Evolutionary conservation across 2,888 invertebrate species (phyloP).

Genomic region (Ochropleura leucogaster): DNA sequence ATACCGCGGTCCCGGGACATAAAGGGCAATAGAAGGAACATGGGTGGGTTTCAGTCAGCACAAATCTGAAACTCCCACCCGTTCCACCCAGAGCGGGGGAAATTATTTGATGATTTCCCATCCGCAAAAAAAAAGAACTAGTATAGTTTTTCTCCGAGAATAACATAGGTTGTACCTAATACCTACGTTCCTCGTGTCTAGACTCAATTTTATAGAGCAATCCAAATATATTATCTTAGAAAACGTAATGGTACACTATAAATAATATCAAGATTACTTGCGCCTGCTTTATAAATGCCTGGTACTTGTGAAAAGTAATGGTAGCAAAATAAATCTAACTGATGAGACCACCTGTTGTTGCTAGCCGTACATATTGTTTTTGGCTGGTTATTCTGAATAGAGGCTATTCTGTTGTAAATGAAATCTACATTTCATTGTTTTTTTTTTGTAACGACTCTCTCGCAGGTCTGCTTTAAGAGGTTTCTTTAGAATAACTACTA

Average conservation of each 20-base stretch:
- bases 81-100: too few relatives aligned
- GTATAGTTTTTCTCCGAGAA: background rate
- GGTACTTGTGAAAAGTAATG: constrained; percentile 42
- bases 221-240: constrained; percentile 3
- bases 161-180: constrained; percentile 3
- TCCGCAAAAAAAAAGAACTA: too few relatives aligned
- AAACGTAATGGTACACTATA: constrained; percentile 29
- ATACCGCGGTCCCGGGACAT: too few relatives aligned
- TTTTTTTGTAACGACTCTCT: constrained; percentile 22
- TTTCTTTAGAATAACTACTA: constrained; percentile 27
- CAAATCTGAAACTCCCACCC: too few relatives aligned
- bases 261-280: constrained; percentile 35
- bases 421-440: constrained; percentile 18
- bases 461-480: background rate
- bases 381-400: background rate
- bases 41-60: too few relatives aligned
- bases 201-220: background rate
- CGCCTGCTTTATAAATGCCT: constrained; percentile 28
- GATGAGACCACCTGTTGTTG: constrained; percentile 55
- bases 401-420: constrained; percentile 7
- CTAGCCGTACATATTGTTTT: constrained; percentile 23
- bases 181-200: background rate
- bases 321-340: constrained; percentile 43
- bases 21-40: too few relatives aligned
- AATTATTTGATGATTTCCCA: too few relatives aligned